Evolutionary conservation across 2,797 vertebrate species (phyloP).

Genomic region (Fistularia tabacaria): DNA sequence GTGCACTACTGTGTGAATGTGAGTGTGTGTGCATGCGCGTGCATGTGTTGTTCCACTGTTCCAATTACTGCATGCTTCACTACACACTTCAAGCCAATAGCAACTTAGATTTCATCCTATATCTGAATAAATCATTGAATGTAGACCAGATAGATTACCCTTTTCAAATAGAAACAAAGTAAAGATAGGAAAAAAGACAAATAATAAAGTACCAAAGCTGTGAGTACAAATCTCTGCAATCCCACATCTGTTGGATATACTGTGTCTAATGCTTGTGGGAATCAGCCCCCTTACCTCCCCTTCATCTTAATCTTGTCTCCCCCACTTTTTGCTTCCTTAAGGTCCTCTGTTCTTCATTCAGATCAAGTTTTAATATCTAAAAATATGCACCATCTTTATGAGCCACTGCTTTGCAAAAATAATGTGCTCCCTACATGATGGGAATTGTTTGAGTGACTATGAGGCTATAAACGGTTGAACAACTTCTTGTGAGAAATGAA

Average conservation of each 20-base stretch:
- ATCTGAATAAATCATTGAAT: not conserved
- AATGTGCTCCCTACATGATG: conserved; percentile 59
- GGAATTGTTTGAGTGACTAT: conserved; percentile 17
- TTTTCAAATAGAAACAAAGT: not conserved
- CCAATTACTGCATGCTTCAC: not conserved
- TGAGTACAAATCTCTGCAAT: conserved; percentile 45
- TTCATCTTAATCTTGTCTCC: conserved; percentile 50
- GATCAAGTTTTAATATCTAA: conserved; percentile 64
- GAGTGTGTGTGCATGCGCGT: not conserved
- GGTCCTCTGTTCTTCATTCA: conserved; percentile 63
- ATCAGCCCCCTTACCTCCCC: conserved; percentile 37
- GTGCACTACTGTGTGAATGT: not conserved
- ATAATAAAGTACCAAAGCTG: conserved; percentile 19
- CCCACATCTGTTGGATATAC: conserved; percentile 68
- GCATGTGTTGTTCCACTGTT: not conserved
- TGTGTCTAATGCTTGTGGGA: conserved; percentile 51
- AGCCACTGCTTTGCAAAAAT: conserved; percentile 57
- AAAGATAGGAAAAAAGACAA: conserved; percentile 13
- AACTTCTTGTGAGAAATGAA: conserved; percentile 28
- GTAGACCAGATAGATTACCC: conserved; percentile 10
- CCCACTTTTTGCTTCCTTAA: conserved; percentile 36
- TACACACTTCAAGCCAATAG: not conserved
- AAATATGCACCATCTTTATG: conserved; percentile 60
- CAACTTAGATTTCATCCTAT: not conserved
- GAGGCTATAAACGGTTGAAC: conserved; percentile 9